These are phyloP conservation scores for Phataginus tetradactyla DNA, from an alignment of 2,797 vertebrate genomes.

Conservation along the genomic window DNA sequence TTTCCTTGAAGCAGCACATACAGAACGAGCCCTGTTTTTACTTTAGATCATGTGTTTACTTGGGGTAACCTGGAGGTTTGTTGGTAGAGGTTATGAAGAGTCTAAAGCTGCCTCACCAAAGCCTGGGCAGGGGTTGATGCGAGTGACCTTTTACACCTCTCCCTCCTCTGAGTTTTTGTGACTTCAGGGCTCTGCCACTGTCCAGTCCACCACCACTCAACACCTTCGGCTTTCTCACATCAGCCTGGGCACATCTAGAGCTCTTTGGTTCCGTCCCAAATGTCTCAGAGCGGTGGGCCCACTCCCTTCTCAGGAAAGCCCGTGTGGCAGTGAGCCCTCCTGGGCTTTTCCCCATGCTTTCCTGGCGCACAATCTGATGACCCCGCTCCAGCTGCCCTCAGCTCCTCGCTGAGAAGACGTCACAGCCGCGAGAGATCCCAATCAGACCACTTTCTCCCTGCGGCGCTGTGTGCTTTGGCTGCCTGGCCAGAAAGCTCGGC, in stretches of 20 bases:
- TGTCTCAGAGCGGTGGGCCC: not conserved
- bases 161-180: not conserved
- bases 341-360: not conserved
- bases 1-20: not conserved
- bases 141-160: not conserved
- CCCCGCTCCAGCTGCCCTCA: not conserved
- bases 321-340: not conserved
- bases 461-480: conserved; percentile 70
- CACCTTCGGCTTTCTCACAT: not conserved
- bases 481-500: not conserved
- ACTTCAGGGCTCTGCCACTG: not conserved
- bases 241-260: not conserved
- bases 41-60: not conserved
- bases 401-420: conserved; percentile 6
- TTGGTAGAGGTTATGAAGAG: not conserved
- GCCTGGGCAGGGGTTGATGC: too few relatives aligned
- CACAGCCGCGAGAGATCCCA: conserved; percentile 11
- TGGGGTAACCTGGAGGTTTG: not conserved
- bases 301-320: conserved; percentile 20
- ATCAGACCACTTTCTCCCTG: conserved; percentile 48
- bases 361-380: conserved; percentile 1
- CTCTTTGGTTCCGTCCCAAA: not conserved
- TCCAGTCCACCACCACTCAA: not conserved
- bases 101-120: not conserved
- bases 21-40: not conserved